Evolutionary conservation across 2,888 invertebrate genomes (phyloP).

Genomic region (Eupeodes latifasciatus): DNA sequence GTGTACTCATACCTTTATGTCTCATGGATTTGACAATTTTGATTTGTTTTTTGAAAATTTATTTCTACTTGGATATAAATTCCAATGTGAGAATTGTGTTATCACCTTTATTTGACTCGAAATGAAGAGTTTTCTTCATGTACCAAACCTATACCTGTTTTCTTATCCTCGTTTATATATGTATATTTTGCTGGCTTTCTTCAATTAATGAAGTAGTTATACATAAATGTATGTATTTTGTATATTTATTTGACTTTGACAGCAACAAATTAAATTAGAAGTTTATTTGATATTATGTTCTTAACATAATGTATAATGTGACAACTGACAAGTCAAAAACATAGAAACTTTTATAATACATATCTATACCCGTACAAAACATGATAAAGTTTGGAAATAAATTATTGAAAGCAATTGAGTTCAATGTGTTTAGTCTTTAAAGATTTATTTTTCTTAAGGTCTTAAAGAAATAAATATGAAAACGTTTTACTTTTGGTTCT

Average conservation of each 20-base stretch:
- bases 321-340: constrained; percentile 4
- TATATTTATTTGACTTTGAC: constrained; percentile 11
- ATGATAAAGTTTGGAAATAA: constrained; percentile 12
- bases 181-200: neutral
- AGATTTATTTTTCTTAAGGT: neutral
- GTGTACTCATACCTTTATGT: constrained; percentile 6
- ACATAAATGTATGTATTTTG: too few species aligned
- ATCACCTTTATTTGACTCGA: constrained; percentile 54
- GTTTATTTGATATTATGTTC: constrained; percentile 16
- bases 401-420: neutral
- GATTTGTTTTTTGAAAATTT: constrained; percentile 39
- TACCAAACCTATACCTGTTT: neutral
- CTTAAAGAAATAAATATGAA: too few species aligned
- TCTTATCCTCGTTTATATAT: neutral
- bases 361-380: neutral
- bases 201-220: constrained; percentile 20
- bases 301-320: neutral
- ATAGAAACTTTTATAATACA: neutral
- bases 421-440: neutral
- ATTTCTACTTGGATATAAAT: neutral
- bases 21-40: constrained; percentile 57
- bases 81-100: constrained; percentile 24
- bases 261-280: constrained; percentile 24
- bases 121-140: neutral
- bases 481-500: too few species aligned